Conservation (phyloP, 2,113 vertebrate species). For the Hystrix cristata region DNA sequence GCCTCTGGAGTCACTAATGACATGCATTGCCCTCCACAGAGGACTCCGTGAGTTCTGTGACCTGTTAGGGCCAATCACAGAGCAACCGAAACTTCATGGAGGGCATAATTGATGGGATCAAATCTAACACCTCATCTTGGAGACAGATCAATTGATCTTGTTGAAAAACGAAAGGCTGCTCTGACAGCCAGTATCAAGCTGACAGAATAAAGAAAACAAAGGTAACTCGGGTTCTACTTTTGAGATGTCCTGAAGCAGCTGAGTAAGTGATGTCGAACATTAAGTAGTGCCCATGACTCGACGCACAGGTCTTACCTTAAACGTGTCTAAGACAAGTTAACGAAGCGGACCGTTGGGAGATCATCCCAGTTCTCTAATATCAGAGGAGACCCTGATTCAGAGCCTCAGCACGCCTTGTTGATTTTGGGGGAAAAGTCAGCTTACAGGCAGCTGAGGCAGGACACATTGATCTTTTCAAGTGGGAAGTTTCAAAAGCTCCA, state of each 20-base stretch:
- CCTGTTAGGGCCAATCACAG: background rate
- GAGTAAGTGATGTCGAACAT: background rate
- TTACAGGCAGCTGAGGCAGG: background rate
- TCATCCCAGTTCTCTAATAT: background rate
- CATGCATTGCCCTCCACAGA: background rate
- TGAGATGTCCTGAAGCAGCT: background rate
- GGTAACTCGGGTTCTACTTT: background rate
- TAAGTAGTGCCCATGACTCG: background rate
- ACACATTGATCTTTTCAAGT: background rate
- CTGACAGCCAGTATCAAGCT: slow-evolving; percentile 29
- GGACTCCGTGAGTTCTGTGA: background rate
- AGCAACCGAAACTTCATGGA: background rate
- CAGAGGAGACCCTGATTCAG: background rate
- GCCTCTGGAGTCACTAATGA: background rate
- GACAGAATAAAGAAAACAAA: slow-evolving; percentile 3
- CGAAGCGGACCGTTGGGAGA: background rate
- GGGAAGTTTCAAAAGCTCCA: background rate
- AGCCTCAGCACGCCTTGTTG: background rate
- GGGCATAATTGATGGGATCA: background rate
- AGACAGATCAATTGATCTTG: background rate
- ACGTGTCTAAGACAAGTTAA: background rate
- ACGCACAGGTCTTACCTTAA: background rate
- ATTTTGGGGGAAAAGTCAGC: background rate
- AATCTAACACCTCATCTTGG: background rate
- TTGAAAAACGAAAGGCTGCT: background rate